Evolutionary conservation across 2,797 vertebrate species (phyloP).

Genomic region (Schizopygopsis pylzovi): DNA sequence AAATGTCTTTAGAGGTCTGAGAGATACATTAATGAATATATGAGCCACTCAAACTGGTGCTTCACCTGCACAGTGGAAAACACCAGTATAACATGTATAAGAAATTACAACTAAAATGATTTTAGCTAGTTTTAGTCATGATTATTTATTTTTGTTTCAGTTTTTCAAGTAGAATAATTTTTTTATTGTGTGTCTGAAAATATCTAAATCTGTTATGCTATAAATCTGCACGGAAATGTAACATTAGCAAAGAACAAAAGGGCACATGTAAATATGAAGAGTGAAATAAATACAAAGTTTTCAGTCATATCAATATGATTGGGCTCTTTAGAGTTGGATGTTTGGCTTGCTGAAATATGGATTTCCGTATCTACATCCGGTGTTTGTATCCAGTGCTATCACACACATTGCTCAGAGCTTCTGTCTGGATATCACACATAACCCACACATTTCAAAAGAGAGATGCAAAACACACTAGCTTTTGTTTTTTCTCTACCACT

Average conservation of each 20-base stretch:
- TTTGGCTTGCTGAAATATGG: constrained; percentile 30
- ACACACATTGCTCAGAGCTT: constrained; percentile 56
- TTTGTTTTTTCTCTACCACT: background rate
- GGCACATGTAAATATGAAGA: too few relatives aligned
- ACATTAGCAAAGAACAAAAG: background rate
- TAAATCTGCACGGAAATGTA: too few relatives aligned
- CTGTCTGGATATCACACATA: constrained; percentile 61
- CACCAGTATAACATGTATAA: background rate
- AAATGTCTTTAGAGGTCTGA: constrained; percentile 31
- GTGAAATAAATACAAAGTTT: background rate
- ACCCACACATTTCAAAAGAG: constrained; percentile 59
- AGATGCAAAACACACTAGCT: constrained; percentile 44
- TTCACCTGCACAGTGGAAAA: background rate
- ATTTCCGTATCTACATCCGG: constrained; percentile 50
- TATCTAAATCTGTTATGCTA: background rate
- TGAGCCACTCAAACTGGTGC: background rate
- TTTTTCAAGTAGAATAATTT: background rate
- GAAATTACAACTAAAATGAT: background rate
- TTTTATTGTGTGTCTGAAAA: background rate
- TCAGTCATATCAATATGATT: background rate
- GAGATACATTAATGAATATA: constrained; percentile 11
- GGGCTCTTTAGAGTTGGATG: background rate
- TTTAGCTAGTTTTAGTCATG: background rate
- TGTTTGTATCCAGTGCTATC: constrained; percentile 50
- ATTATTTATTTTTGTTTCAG: background rate